These are phyloP conservation scores for Acanthosoma haemorrhoidale DNA, from an alignment of 2,888 invertebrate genomes.

Conservation along the genomic window DNA sequence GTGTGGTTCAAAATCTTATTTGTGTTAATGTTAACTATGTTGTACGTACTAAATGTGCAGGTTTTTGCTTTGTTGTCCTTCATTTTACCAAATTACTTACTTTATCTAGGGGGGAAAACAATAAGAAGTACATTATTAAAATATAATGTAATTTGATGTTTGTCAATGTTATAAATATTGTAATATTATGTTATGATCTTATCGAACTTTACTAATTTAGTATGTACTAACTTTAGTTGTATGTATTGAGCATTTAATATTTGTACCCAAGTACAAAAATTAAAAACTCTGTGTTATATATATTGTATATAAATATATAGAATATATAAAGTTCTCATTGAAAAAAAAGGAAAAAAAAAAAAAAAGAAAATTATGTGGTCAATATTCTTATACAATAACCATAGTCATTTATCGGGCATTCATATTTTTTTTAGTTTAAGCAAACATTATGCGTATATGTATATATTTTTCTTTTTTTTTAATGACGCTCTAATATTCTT, in stretches of 20 bases:
- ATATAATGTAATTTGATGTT: slow-evolving; percentile 29
- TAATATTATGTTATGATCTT: slow-evolving; percentile 30
- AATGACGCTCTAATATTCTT: not conserved
- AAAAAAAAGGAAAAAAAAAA: slow-evolving; percentile 17
- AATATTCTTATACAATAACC: slow-evolving; percentile 26
- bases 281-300: slow-evolving; percentile 17
- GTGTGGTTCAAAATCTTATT: not conserved
- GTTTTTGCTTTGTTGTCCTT: slow-evolving; percentile 26
- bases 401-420: slow-evolving; percentile 27
- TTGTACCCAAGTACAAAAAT: slow-evolving; percentile 13
- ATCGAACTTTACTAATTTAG: slow-evolving; percentile 28
- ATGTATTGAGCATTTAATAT: slow-evolving; percentile 21
- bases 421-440: slow-evolving; percentile 10
- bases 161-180: slow-evolving; percentile 34
- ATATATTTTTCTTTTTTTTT: not conserved
- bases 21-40: slow-evolving; percentile 14
- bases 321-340: slow-evolving; percentile 18
- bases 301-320: slow-evolving; percentile 27
- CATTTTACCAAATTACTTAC: slow-evolving; percentile 18
- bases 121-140: not conserved
- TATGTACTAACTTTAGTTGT: slow-evolving; percentile 29
- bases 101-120: not conserved
- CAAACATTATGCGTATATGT: not conserved
- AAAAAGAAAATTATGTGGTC: slow-evolving; percentile 15
- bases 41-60: slow-evolving; percentile 33